Conservation (phyloP, 2,113 vertebrate genomes). For the Mustela lutreola region DNA sequence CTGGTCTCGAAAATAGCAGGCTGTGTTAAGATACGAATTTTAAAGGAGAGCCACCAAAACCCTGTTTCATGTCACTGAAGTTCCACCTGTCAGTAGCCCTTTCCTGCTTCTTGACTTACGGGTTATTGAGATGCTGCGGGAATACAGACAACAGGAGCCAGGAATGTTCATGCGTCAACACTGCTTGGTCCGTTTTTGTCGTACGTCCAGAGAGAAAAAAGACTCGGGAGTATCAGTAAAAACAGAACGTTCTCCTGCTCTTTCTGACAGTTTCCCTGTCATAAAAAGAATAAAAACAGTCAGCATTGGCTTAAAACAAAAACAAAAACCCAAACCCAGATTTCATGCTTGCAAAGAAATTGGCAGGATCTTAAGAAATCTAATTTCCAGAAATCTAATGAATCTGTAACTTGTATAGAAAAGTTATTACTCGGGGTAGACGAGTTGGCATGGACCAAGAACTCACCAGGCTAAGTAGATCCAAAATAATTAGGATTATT, state of each 20-base stretch:
- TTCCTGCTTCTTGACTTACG: not conserved
- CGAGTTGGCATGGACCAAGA: not conserved
- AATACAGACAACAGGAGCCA: not conserved
- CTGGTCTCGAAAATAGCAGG: not conserved
- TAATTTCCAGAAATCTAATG: conserved; percentile 36
- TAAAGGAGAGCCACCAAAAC: not conserved
- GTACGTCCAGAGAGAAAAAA: not conserved
- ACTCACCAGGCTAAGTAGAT: not conserved
- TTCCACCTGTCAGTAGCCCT: not conserved
- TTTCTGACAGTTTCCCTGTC: conserved; percentile 8
- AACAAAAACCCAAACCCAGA: not conserved
- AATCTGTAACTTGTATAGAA: not conserved
- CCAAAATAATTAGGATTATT: not conserved
- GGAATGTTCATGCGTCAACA: no score
- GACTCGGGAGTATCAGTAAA: not conserved
- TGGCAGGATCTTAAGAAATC: not conserved
- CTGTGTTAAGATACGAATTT: not conserved
- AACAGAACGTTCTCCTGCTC: not conserved
- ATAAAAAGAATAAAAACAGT: conserved; percentile 24
- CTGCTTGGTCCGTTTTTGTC: not conserved
- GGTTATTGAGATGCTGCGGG: not conserved
- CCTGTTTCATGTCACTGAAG: not conserved
- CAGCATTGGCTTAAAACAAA: not conserved
- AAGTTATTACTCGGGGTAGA: not conserved
- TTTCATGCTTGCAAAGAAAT: not conserved